A percentile compares a stretch with the other conserved stretches of the same genome.
Conservation (phyloP, 2,113 vertebrate species). For the Elanus axillaris region DNA sequence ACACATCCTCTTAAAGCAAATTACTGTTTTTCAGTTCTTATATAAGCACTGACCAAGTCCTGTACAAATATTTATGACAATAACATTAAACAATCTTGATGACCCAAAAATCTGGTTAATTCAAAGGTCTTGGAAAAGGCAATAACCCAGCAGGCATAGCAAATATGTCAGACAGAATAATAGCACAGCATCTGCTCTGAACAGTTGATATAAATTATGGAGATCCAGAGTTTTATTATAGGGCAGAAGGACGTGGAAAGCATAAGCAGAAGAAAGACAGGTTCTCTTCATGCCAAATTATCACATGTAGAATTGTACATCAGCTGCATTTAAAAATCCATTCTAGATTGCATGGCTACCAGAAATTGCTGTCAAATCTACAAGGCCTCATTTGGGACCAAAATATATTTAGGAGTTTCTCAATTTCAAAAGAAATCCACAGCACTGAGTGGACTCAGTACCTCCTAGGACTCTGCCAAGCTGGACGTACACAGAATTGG, state of each 20-base stretch:
- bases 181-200: not conserved
- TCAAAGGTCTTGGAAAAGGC: constrained; percentile 29
- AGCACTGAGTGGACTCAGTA: not conserved
- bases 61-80: constrained; percentile 53
- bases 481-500: not conserved
- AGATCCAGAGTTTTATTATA: not conserved
- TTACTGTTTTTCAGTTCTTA: constrained; percentile 17
- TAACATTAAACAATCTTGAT: constrained; percentile 54
- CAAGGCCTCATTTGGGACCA: not conserved
- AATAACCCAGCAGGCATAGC: not conserved
- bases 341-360: fast-evolving
- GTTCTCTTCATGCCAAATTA: not conserved
- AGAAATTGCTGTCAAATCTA: not conserved
- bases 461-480: not conserved
- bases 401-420: not conserved
- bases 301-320: not conserved
- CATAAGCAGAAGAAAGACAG: not conserved
- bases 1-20: constrained; percentile 44
- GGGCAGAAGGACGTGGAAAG: not conserved
- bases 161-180: not conserved
- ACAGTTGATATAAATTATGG: not conserved
- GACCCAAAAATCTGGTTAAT: constrained; percentile 26
- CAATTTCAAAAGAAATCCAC: not conserved
- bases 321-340: not conserved
- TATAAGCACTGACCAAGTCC: constrained; percentile 32